Evolutionary conservation across 1,140 invertebrate species (phyloP), one percentile per base, ranked within the genome.

Genomic region (Notospermus geniculatus): DNA sequence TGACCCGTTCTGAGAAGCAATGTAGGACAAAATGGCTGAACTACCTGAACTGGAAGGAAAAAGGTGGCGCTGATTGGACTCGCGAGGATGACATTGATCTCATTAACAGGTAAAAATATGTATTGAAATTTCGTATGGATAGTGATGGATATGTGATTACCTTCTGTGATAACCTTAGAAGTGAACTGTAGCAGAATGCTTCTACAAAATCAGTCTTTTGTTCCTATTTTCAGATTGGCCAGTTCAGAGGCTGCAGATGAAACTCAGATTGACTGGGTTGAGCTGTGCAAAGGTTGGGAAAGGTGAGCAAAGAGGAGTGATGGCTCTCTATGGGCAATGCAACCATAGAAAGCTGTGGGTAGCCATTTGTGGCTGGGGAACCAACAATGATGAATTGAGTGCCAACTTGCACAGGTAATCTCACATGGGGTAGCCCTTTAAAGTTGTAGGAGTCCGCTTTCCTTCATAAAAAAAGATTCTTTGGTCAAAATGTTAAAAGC

Each of bases 1-100:
- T 71, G 5, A 83, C 82, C n/a, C 65, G 83, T 22, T 83, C 83
- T 32, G 83, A 84, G 63, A 84, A 84, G 64, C 83, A 84, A 68
- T 84, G 83, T 68, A 73, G 83, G 2, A 84, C 82, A 30, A 84
- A 84, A 65, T 84, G 83, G 83, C 73, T 84, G n/a, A 84, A 84
- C 69, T 84, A 81, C 62, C 74, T 83, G 25, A 84, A 83, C 69
- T 84, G 83, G 82, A 84, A 84, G 64, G 75, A 81, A 62, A 77
- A 78, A 58, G 82, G 82, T 19, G 83, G 83, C 2, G 71, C 80
- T 4, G 81, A 83, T 59, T 84, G 83, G 83, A 83, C 81, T 5
- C 67, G 79, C 36, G 75, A 80, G 30, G 83, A 84, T 75, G 83
- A 84, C 64, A 68, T 80, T 4, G 71, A 79, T 32, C 76, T 84